A percentile compares a stretch with the other conserved stretches of the same genome.
phyloP scores from a whole-genome alignment of 2,113 vertebrate genomes.

The Thermophis baileyi region DNA sequence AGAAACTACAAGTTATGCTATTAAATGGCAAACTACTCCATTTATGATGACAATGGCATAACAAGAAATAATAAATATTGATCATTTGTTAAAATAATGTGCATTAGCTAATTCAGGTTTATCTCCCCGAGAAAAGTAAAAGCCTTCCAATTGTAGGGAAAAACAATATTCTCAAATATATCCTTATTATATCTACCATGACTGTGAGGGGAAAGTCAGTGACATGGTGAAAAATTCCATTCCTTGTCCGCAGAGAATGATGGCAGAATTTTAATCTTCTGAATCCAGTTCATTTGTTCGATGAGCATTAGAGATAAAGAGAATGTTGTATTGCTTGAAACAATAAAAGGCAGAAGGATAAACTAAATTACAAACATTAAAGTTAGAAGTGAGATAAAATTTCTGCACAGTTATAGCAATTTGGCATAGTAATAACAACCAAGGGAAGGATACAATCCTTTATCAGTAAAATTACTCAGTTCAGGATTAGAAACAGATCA shows the following conservation, averaged over 20 bases:
- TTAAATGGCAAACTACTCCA: not conserved
- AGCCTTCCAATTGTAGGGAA: not conserved
- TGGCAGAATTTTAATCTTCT: not conserved
- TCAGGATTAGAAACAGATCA: slow-evolving; percentile 8
- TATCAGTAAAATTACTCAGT: not conserved
- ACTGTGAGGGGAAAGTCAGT: not conserved
- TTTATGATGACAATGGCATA: not conserved
- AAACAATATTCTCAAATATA: not conserved
- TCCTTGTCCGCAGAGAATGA: not conserved
- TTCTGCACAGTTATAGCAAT: slow-evolving; percentile 1
- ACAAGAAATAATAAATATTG: not conserved
- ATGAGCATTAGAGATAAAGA: not conserved
- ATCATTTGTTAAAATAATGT: not conserved
- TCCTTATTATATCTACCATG: not conserved
- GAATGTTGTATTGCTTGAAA: not conserved
- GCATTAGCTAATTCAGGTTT: not conserved
- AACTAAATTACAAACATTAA: slow-evolving; percentile 15
- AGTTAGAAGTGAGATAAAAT: not conserved
- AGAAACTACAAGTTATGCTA: not conserved
- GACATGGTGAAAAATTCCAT: not conserved
- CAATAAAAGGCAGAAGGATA: not conserved
- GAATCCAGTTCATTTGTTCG: not conserved
- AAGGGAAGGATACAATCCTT: not conserved
- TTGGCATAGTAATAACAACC: slow-evolving; percentile 7
- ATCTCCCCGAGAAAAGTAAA: not conserved